Conservation (phyloP, 2,113 vertebrate species). For the Cariama cristata region DNA sequence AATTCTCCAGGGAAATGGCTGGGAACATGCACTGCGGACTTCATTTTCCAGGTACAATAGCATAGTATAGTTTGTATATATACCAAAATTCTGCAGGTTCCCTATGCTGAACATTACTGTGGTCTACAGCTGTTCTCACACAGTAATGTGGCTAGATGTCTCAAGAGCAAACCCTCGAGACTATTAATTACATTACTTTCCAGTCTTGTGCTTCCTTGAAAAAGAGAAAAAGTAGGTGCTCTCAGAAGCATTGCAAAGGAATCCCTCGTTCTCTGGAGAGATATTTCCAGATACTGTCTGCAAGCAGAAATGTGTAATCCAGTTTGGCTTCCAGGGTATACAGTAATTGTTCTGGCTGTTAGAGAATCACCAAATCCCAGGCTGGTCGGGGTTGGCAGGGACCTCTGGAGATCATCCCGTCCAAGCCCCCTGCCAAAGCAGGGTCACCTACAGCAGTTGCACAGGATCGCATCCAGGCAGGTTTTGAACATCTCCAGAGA, state of each 20-base stretch:
- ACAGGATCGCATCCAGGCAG: too few relatives aligned
- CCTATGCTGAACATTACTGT: accelerated
- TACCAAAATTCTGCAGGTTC: neutral
- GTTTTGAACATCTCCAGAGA: too few relatives aligned
- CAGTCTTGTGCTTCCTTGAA: neutral
- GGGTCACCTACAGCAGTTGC: too few relatives aligned
- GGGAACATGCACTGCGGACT: neutral
- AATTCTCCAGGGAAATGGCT: neutral
- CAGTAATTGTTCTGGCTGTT: neutral
- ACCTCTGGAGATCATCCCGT: too few relatives aligned
- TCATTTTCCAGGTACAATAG: neutral
- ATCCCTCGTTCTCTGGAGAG: neutral
- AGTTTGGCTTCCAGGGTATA: neutral
- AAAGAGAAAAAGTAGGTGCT: neutral
- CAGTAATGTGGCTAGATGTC: neutral
- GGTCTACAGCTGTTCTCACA: neutral
- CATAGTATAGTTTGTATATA: neutral
- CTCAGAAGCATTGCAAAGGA: neutral
- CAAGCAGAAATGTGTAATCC: too few relatives aligned
- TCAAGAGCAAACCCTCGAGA: neutral
- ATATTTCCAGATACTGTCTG: neutral
- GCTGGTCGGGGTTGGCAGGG: too few relatives aligned
- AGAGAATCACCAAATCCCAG: too few relatives aligned
- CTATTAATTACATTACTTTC: too few relatives aligned
- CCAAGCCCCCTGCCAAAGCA: too few relatives aligned